phyloP scores from a whole-genome alignment of 2,888 invertebrate genomes.

The Quadroppia sp. region DNA sequence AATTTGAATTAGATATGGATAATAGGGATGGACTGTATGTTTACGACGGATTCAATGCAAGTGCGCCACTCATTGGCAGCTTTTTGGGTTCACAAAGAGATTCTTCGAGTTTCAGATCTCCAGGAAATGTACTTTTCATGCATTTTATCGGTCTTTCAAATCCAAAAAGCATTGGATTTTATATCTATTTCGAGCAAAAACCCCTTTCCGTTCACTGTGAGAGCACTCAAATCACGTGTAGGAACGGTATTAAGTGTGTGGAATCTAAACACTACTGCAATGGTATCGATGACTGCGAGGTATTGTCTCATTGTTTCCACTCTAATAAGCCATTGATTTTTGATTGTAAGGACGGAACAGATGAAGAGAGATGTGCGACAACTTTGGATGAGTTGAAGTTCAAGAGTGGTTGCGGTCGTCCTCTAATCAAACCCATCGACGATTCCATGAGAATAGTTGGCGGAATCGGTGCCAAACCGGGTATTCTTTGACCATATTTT shows the following conservation, averaged over 20 bases:
- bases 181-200: conserved; percentile 45
- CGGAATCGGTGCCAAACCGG: conserved; percentile 45
- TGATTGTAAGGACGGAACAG: conserved; percentile 47
- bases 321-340: conserved; percentile 1
- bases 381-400: not conserved
- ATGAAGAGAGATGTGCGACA: conserved; percentile 46
- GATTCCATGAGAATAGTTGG: conserved; percentile 45
- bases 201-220: conserved; percentile 41
- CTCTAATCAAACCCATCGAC: conserved; percentile 35
- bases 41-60: not conserved
- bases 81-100: conserved; percentile 24
- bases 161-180: conserved; percentile 44
- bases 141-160: conserved; percentile 43
- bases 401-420: conserved; percentile 43
- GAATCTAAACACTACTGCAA: conserved; percentile 42
- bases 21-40: not conserved
- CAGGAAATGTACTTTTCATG: conserved; percentile 42
- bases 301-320: too few relatives aligned
- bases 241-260: conserved; percentile 43
- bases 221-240: conserved; percentile 41
- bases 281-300: conserved; percentile 44
- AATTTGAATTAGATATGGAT: conserved; percentile 3
- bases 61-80: conserved; percentile 12
- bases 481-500: conserved; percentile 19
- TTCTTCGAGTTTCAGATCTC: conserved; percentile 25